Conservation (phyloP, 2,888 invertebrate species). For the Amphiduros pacificus region DNA sequence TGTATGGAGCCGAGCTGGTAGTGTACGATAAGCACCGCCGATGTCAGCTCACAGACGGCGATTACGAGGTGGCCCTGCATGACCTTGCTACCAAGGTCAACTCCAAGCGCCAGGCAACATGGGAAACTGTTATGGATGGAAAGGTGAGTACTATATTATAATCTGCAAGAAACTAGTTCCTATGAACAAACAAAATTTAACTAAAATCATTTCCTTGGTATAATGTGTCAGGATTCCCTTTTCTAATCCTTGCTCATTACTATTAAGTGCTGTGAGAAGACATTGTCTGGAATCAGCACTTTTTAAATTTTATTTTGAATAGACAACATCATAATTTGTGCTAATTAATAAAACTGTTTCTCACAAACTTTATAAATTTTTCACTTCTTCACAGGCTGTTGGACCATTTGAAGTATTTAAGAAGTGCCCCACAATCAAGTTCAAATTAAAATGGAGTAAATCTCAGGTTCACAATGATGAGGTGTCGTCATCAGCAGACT, state of each 20-base stretch:
- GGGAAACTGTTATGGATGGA: constrained; percentile 69
- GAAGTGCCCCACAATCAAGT: constrained; percentile 80
- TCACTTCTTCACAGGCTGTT: constrained; percentile 37
- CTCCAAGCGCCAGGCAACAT: constrained; percentile 74
- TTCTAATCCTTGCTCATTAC: neutral
- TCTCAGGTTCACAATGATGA: too few relatives aligned
- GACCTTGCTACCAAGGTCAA: constrained; percentile 61
- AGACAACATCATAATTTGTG: too few relatives aligned
- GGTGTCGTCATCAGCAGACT: too few relatives aligned
- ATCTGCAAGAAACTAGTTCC: constrained; percentile 8
- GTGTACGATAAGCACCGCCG: constrained; percentile 88
- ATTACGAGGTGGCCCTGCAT: constrained; percentile 80
- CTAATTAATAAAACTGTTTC: too few relatives aligned
- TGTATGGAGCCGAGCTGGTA: constrained; percentile 64
- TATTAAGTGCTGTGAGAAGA: neutral
- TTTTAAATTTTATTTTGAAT: too few relatives aligned
- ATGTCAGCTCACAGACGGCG: constrained; percentile 83
- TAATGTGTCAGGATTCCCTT: neutral
- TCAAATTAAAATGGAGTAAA: constrained; percentile 76
- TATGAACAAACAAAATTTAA: too few relatives aligned
- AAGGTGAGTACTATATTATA: constrained; percentile 56
- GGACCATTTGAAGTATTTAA: constrained; percentile 73
- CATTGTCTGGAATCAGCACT: too few relatives aligned
- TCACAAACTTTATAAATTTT: too few relatives aligned
- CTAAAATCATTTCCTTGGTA: too few relatives aligned